phyloP scores from a whole-genome alignment of 2,113 vertebrate genomes.

The Colossoma macropomum region DNA sequence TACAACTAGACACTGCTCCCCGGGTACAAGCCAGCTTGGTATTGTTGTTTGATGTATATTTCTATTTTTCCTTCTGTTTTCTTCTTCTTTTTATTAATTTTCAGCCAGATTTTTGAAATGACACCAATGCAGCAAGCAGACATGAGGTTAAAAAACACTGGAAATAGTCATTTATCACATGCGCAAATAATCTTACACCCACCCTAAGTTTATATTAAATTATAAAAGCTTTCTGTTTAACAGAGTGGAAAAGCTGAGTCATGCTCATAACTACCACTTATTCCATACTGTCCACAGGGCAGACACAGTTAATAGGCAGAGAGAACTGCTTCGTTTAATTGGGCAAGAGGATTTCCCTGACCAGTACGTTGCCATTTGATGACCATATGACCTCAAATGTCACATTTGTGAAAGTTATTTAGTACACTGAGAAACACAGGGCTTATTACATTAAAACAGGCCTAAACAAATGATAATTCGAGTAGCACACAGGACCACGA shows the following conservation, averaged over 20 bases:
- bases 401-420: not conserved
- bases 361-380: not conserved
- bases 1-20: no score
- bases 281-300: not conserved
- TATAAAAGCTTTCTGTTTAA: not conserved
- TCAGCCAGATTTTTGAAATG: no score
- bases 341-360: not conserved
- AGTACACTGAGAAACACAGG: not conserved
- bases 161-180: not conserved
- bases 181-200: not conserved
- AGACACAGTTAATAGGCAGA: not conserved
- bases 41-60: no score
- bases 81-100: no score
- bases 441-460: not conserved
- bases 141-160: not conserved
- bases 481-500: not conserved
- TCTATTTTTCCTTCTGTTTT: no score
- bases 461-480: not conserved
- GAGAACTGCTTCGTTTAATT: not conserved
- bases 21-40: no score
- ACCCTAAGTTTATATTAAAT: not conserved
- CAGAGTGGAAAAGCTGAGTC: slow-evolving; percentile 4
- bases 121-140: not conserved
- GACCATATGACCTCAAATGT: not conserved
- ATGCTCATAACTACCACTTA: not conserved